Conservation (phyloP, 1,140 invertebrate genomes). For the Mizuhopecten yessoensis region DNA sequence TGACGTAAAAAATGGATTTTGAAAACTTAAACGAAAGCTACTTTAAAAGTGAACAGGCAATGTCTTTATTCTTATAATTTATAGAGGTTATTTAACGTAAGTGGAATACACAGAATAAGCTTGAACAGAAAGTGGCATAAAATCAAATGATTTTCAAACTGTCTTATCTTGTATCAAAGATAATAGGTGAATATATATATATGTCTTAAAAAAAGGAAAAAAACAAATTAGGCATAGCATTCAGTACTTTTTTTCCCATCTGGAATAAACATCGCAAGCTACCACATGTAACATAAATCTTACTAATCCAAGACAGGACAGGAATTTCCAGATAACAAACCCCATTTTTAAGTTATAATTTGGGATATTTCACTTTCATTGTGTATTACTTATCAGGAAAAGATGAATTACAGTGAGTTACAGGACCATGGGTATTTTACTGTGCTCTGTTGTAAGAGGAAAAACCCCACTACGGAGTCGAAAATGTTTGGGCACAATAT, state of each 20-base stretch:
- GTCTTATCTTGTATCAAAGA: too few relatives aligned
- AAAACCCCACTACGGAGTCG: too few relatives aligned
- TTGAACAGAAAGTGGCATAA: background rate
- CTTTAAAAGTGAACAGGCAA: background rate
- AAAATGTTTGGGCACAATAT: too few relatives aligned
- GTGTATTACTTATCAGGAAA: too few relatives aligned
- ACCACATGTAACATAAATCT: background rate
- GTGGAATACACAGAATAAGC: background rate
- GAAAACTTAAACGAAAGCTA: background rate
- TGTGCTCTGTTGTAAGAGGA: too few relatives aligned
- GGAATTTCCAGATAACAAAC: background rate
- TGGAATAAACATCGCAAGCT: background rate
- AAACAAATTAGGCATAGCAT: background rate
- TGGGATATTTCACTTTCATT: background rate
- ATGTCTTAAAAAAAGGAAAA: too few relatives aligned
- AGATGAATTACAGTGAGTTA: too few relatives aligned
- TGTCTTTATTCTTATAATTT: background rate
- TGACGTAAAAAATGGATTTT: constrained; percentile 39
- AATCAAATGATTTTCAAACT: background rate
- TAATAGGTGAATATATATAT: too few relatives aligned
- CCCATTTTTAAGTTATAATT: too few relatives aligned
- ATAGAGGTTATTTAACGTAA: background rate
- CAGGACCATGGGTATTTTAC: too few relatives aligned
- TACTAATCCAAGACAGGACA: background rate
- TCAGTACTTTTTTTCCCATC: background rate